Conservation (phyloP, 2,113 vertebrate species). For the Microcebus ravelobensis region DNA sequence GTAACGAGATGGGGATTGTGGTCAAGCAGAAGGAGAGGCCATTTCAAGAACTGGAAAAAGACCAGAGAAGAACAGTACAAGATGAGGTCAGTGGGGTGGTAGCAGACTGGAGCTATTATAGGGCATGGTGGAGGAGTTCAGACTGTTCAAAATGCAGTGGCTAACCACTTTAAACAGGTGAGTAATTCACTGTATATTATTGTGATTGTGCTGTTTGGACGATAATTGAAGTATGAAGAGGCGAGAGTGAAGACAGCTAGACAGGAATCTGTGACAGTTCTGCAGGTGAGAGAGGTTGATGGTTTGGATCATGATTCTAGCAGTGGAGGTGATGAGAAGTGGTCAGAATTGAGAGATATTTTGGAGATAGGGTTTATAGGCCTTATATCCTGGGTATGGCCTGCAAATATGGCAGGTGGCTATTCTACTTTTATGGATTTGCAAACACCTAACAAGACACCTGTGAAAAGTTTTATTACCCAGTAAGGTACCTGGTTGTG, state of each 20-base stretch:
- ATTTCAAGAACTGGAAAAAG: background rate
- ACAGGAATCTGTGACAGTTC: background rate
- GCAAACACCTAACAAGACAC: background rate
- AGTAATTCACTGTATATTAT: background rate
- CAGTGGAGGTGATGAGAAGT: background rate
- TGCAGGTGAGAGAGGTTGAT: background rate
- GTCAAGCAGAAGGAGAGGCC: background rate
- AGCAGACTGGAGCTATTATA: background rate
- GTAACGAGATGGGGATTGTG: background rate
- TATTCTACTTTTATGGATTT: background rate
- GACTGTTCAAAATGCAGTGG: constrained; percentile 8
- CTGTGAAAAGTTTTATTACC: background rate
- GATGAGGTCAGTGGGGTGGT: background rate
- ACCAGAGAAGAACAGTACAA: background rate
- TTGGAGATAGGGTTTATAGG: background rate
- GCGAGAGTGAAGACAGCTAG: background rate
- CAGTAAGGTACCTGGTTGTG: background rate
- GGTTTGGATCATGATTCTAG: background rate
- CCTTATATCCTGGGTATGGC: background rate
- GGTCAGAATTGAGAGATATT: background rate
- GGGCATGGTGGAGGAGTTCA: background rate
- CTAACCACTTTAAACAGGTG: background rate
- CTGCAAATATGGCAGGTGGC: background rate
- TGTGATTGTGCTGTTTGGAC: background rate
- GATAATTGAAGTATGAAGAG: background rate